Evolutionary conservation across 2,113 vertebrate genomes (phyloP).

Genomic region (Castor canadensis): DNA sequence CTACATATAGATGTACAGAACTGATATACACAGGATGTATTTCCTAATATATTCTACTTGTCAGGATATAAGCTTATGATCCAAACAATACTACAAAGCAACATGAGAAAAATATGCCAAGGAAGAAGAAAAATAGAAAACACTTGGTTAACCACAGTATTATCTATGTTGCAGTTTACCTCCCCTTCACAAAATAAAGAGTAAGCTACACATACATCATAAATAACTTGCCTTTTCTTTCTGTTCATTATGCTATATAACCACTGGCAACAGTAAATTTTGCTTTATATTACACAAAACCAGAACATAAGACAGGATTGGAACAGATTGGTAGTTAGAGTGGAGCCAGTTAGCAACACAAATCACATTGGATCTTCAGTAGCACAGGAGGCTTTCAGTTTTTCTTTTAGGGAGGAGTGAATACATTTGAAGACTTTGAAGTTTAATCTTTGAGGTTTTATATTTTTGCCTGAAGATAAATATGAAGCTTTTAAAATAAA

Average conservation of each 20-base stretch:
- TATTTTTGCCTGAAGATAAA: background rate
- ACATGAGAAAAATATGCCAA: background rate
- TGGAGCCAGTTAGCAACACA: background rate
- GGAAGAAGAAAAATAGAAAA: background rate
- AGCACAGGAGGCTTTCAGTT: background rate
- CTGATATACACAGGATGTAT: background rate
- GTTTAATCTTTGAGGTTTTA: background rate
- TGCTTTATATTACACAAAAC: background rate
- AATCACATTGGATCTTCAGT: background rate
- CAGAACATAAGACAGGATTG: background rate
- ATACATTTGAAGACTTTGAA: background rate
- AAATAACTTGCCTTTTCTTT: background rate
- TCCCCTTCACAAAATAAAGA: background rate
- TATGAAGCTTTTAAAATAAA: background rate
- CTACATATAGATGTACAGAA: too few species aligned
- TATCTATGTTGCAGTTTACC: fast-evolving
- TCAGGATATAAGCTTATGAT: background rate
- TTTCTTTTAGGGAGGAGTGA: background rate
- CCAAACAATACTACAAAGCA: background rate
- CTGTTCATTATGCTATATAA: background rate
- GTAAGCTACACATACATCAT: background rate
- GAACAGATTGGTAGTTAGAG: background rate
- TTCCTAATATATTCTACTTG: background rate
- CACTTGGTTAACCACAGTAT: too few species aligned
- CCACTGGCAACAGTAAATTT: background rate